These are phyloP conservation scores for Pleuronectes platessa DNA, from an alignment of 2,113 vertebrate species.

Conservation along the genomic window DNA sequence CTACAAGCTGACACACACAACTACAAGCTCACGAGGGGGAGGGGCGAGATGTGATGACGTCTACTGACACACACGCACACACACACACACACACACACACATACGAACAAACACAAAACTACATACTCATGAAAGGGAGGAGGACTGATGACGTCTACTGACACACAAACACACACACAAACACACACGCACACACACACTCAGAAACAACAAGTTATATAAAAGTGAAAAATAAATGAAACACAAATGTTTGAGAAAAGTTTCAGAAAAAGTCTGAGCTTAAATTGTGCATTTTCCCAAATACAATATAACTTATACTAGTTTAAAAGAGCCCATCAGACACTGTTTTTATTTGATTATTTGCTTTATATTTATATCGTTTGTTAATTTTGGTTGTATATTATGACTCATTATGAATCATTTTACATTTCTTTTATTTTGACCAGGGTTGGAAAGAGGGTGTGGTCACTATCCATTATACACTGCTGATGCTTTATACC, in stretches of 20 bases:
- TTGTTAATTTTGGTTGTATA: not conserved
- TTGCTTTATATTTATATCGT: not conserved
- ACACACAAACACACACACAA: not conserved
- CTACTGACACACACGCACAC: not conserved
- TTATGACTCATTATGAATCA: no score
- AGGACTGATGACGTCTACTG: no score
- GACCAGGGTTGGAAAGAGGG: not conserved
- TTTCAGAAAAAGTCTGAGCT: no score
- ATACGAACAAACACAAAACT: no score
- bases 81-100: no score
- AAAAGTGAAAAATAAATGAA: not conserved
- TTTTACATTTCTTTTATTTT: no score
- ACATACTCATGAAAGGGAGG: no score
- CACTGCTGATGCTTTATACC: not conserved
- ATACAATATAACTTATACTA: no score
- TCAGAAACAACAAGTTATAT: not conserved
- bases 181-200: not conserved
- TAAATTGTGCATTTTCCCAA: no score
- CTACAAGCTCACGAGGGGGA: conserved; percentile 46
- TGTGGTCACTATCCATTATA: not conserved
- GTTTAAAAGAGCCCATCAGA: no score
- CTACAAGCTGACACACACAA: conserved; percentile 4
- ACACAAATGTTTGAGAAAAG: no score
- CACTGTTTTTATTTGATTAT: no score
- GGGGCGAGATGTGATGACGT: conserved; percentile 42